Percentiles rank a stretch among this genome's conserved stretches.
Conservation (phyloP, 2,888 invertebrate genomes). For the Zaprionus obscuricornis region DNA sequence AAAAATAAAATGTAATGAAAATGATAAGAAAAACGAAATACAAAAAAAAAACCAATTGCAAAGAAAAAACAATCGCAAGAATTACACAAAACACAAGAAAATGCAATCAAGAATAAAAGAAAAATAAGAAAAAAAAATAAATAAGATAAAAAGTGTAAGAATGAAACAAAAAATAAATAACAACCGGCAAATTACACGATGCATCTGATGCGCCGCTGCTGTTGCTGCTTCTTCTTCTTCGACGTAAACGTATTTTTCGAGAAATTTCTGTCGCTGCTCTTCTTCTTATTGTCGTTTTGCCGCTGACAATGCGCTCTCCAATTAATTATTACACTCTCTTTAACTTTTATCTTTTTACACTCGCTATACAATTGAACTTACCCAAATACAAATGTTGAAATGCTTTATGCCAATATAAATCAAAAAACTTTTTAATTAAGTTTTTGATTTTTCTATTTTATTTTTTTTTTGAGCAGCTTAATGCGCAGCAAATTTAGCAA, state of each 20-base stretch:
- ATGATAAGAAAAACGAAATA: slow-evolving; percentile 37
- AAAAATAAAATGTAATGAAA: slow-evolving; percentile 48
- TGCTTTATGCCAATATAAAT: no score
- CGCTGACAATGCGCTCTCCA: no score
- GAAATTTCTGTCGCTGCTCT: no score
- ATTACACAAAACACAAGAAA: slow-evolving; percentile 2
- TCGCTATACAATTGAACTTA: no score
- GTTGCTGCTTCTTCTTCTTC: no score
- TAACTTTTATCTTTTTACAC: no score
- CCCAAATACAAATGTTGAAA: no score
- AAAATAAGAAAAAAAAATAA: slow-evolving; percentile 11
- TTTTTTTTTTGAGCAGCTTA: not conserved
- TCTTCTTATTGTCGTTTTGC: no score
- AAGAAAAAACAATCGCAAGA: slow-evolving; percentile 15
- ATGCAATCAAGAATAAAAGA: slow-evolving; percentile 14
- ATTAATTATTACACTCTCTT: no score
- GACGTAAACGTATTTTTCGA: no score
- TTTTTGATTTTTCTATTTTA: slow-evolving; percentile 10
- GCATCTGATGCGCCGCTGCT: no score
- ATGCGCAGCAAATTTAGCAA: not conserved
- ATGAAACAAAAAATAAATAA: slow-evolving; percentile 7
- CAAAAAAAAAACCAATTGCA: slow-evolving; percentile 25
- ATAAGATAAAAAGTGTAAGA: slow-evolving; percentile 16
- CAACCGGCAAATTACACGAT: not conserved
- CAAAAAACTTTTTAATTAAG: no score